These are phyloP conservation scores for Chironomus tentans DNA, from an alignment of 2,888 invertebrate species.

Conservation along the genomic window DNA sequence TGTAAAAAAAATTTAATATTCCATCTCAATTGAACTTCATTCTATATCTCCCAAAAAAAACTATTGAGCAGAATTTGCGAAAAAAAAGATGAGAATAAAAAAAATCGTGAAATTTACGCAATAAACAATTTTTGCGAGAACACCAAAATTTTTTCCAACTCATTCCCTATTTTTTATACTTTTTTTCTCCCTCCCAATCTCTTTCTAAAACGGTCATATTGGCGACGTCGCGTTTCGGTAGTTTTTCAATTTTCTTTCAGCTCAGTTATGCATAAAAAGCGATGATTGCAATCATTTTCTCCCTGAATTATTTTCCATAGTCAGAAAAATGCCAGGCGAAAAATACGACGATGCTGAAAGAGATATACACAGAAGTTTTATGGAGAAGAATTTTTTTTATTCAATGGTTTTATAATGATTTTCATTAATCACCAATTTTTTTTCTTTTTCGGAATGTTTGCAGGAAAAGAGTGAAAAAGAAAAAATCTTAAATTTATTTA, in stretches of 20 bases:
- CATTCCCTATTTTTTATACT: not conserved
- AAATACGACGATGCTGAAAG: no score
- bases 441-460: not conserved
- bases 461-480: not conserved
- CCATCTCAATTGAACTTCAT: no score
- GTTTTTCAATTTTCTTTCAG: slow-evolving; percentile 4
- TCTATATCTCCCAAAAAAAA: not conserved
- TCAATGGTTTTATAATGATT: slow-evolving; percentile 12
- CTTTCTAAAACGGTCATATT: slow-evolving; percentile 14
- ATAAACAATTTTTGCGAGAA: slow-evolving; percentile 12
- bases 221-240: slow-evolving; percentile 13
- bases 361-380: not conserved
- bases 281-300: slow-evolving; percentile 24
- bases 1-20: not conserved
- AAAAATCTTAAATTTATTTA: slow-evolving; percentile 13
- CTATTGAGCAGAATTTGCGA: not conserved
- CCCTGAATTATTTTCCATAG: not conserved
- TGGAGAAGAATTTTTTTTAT: slow-evolving; percentile 2
- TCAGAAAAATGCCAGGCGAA: no score
- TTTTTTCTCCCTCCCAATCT: not conserved
- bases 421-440: slow-evolving; percentile 12
- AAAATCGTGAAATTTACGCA: not conserved
- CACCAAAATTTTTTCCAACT: not conserved
- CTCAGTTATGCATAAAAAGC: slow-evolving; percentile 16
- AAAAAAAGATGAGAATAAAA: slow-evolving; percentile 5